phyloP scores from a whole-genome alignment of 2,797 vertebrate species.

The Aldrovandia affinis region DNA sequence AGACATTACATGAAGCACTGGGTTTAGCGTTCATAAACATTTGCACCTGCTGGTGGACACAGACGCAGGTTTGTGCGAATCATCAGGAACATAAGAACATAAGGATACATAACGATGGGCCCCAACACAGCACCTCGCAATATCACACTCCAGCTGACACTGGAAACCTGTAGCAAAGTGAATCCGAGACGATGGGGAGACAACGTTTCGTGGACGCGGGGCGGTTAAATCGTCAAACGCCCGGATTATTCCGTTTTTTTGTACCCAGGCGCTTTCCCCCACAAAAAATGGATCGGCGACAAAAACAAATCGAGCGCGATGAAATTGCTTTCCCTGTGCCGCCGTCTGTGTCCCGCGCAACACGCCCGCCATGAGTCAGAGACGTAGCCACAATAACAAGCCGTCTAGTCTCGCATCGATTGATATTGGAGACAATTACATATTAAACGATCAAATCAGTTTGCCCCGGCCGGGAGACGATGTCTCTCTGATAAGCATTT shows the following conservation, averaged over 20 bases:
- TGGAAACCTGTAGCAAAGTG: no score
- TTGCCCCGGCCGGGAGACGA: neutral
- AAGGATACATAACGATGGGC: no score
- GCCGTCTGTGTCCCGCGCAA: neutral
- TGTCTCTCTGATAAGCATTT: neutral
- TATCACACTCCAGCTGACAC: no score
- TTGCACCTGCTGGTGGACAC: no score
- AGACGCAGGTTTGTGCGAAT: no score
- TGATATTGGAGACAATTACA: neutral
- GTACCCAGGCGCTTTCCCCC: neutral
- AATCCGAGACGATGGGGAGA: no score
- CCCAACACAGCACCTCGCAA: no score
- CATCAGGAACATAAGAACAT: no score
- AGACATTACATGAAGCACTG: no score
- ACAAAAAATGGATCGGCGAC: neutral
- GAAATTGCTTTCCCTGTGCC: neutral
- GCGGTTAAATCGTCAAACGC: neutral
- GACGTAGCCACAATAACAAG: neutral
- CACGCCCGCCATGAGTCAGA: no score
- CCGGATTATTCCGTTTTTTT: neutral
- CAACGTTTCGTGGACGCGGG: no score
- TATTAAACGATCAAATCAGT: conserved; percentile 3
- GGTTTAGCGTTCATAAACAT: no score
- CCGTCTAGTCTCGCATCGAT: neutral
- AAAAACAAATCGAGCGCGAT: neutral